Base-by-base conservation (phyloP, 2,888 invertebrate species). In the Metacarcinus magister region DNA sequence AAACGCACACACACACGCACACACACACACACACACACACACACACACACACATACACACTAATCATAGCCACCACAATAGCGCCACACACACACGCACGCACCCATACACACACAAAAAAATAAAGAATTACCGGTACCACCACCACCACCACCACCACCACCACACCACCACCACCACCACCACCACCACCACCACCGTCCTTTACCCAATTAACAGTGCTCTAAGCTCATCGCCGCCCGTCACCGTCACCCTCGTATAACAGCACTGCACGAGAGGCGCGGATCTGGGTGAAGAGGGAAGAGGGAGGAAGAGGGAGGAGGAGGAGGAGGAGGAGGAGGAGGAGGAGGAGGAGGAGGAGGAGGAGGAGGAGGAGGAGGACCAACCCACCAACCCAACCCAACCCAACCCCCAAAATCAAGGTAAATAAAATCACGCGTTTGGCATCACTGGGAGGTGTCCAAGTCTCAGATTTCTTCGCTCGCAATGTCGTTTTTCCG, bases 401-500 rank as follows among this genome's bases (percentile, higher is more conserved):
- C 67, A 67, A 19, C 19, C 67, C 19, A 19, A 67, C 19, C 19
- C 67, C 19, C 67, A 67, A 19, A 67, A 19, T 23, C 67, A 16
- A 32, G 19, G 82, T 82, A 82, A 82, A 82, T 82, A 82, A 82
- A 90, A 46, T 46, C 43, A 19, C 43, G 19, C n/a, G 91, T 44
- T 48, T 92, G 92, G 92, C 48, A 48, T 2, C 48, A 48, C 92
- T 92, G 92, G 54, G 92, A 92, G 92, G 92, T 92, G 92, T 92
- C 28, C 46, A 48, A 3, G 92, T 44, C 92, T 48, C 48, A 48
- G 46, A 92, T 92, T 54, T 54, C 46, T 92, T 92, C 48, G 46
- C 44, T 48, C 48, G n/a, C 28, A n/a, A n/a, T 92, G 44, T 92
- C 44, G 44, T 92, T 92, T 92, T 46, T 48, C 48, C 48, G 91